phyloP scores from a whole-genome alignment of 2,797 vertebrate genomes.

The Mycteria americana region DNA sequence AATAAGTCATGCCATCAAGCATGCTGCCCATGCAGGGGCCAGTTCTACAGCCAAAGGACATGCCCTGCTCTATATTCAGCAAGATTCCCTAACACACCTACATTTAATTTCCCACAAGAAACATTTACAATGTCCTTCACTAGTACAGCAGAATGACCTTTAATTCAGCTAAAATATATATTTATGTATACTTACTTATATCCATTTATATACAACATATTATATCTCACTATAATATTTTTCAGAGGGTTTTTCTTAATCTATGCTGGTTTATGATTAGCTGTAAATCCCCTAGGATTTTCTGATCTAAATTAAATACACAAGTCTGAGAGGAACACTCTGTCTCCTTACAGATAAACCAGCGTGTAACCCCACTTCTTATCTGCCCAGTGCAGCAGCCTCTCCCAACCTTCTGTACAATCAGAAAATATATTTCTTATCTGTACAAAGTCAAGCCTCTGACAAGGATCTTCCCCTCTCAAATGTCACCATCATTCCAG shows the following conservation, averaged over 20 bases:
- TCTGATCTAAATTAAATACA: conserved; percentile 54
- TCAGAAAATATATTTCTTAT: conserved; percentile 56
- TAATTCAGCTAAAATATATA: neutral
- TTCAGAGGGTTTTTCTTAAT: neutral
- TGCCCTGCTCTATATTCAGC: neutral
- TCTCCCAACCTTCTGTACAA: neutral
- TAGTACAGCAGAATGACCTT: neutral
- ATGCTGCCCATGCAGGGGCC: neutral
- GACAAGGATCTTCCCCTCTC: conserved; percentile 45
- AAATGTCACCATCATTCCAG: conserved; percentile 49
- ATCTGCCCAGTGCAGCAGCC: conserved; percentile 47
- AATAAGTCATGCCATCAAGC: neutral
- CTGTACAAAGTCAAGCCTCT: conserved; percentile 43
- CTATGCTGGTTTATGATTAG: conserved; percentile 7
- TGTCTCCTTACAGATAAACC: conserved; percentile 27
- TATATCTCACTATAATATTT: neutral
- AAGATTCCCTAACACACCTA: neutral
- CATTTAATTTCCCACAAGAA: neutral
- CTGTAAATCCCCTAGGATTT: conserved; percentile 45
- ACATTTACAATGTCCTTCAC: neutral
- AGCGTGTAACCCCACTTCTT: conserved; percentile 46
- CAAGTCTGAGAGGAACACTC: conserved; percentile 17
- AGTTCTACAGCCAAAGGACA: neutral
- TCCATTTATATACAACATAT: conserved; percentile 1
- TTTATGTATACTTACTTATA: neutral